Percentiles rank a stretch among this genome's conserved stretches.
phyloP scores from a whole-genome alignment of 1,140 invertebrate species.

The Proales similis region DNA sequence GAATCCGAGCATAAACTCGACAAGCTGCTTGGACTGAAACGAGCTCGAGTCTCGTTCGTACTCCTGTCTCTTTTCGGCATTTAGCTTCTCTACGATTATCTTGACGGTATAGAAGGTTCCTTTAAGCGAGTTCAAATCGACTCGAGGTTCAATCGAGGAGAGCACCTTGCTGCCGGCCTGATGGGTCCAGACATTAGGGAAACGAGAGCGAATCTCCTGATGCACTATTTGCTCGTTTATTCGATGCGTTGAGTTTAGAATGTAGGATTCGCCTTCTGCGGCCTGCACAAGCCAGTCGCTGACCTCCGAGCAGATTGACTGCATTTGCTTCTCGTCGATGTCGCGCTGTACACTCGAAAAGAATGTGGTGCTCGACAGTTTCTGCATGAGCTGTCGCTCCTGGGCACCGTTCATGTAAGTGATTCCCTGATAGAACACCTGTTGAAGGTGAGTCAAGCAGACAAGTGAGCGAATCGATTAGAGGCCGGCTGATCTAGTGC shows the following conservation, averaged over 20 bases:
- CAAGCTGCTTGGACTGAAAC: background rate
- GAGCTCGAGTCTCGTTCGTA: background rate
- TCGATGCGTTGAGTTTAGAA: background rate
- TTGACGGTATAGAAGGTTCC: too few species aligned
- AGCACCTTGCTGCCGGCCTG: slow-evolving; percentile 16
- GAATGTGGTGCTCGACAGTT: slow-evolving; percentile 45
- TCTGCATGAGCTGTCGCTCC: slow-evolving; percentile 45
- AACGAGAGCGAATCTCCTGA: slow-evolving; percentile 56
- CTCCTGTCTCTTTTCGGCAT: slow-evolving; percentile 3
- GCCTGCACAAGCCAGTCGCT: slow-evolving; percentile 52
- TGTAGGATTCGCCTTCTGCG: slow-evolving; percentile 40
- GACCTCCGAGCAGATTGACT: slow-evolving; percentile 43
- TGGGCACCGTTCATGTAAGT: slow-evolving; percentile 60
- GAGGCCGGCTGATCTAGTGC: slow-evolving; percentile 1
- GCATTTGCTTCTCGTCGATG: slow-evolving; percentile 54
- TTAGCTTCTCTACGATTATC: slow-evolving; percentile 21
- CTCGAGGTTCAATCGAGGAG: too few species aligned
- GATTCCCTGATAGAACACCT: slow-evolving; percentile 64
- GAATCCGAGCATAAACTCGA: slow-evolving; percentile 58
- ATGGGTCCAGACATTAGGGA: slow-evolving; percentile 54
- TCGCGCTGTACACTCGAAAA: slow-evolving; percentile 43
- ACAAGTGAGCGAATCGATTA: slow-evolving; percentile 39
- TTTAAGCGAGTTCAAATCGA: too few species aligned
- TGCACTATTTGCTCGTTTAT: slow-evolving; percentile 52
- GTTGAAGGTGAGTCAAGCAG: slow-evolving; percentile 45